Evolutionary conservation across 2,797 vertebrate genomes (phyloP), one percentile per base, ranked within the genome.

Genomic region (Mionectes olivaceus): DNA sequence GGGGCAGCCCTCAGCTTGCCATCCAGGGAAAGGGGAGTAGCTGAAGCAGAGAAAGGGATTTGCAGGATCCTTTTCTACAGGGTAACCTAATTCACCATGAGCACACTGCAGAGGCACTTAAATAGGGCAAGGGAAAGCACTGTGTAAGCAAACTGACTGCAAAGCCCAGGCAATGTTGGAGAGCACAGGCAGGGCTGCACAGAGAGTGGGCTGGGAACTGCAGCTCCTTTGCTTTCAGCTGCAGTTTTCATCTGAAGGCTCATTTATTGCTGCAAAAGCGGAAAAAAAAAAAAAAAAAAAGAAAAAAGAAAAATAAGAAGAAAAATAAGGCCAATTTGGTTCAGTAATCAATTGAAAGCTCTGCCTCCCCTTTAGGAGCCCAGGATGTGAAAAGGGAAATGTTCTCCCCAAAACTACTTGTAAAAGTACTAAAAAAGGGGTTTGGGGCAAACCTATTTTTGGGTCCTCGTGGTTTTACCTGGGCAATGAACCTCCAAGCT

Each of bases 61-160:
- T 83, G 69, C 83, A 74, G 28, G n/a, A 32, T 56, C 18, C 30
- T 83, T 80, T 79, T 70, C 71, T 92, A 59, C 11, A 60, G 78
- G 65, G 69, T 89, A 94, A 91, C 84, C 49, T 94, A 95, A 95
- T 93, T 95, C 85, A 68, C 49, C 71, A 46, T 12, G 53, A 93
- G 79, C 64, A 64, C 28, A 19, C 84, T 92, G 92, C 95, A 91
- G 93, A 93, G 83, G 76, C 75, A 32, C 21, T 92, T 93, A 96
- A 96, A 92, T 94, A 93, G 94, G 91, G 79, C 94, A 85, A 80
- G 87, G 56, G 65, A 94, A 95, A 96, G 71, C 64, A 60, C 82
- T 39, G 79, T 68, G 71, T 94, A 95, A 96, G 94, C 87, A 94
- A 83, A 79, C 81, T 83, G 27, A 16, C 87, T 91, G 92, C 87